Percentiles rank a stretch among this genome's conserved stretches.
These are phyloP conservation scores for Caranx melampygus DNA, from an alignment of 2,113 vertebrate genomes.

Conservation along the genomic window DNA sequence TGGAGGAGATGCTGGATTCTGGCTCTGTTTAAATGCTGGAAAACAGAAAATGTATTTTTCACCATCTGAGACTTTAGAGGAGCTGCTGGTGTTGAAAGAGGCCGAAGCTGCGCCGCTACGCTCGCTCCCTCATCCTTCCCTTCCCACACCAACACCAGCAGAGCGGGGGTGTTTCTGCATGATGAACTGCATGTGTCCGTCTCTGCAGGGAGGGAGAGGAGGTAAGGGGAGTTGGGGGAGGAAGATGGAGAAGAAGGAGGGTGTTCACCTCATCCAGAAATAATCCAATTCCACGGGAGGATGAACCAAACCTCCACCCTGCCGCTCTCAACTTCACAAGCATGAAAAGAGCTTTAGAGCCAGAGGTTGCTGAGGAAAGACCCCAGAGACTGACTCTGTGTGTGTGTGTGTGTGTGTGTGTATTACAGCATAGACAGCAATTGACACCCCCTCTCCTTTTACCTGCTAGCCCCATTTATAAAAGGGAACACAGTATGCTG, in stretches of 20 bases:
- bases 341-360: slow-evolving; percentile 75
- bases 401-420: slow-evolving; percentile 39
- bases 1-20: background rate
- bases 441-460: slow-evolving; percentile 7
- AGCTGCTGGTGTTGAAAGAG: slow-evolving; percentile 8
- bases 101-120: background rate
- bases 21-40: background rate
- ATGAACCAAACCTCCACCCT: slow-evolving; percentile 73
- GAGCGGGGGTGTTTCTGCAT: slow-evolving; percentile 49
- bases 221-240: background rate
- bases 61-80: slow-evolving; percentile 17
- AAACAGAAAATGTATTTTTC: slow-evolving; percentile 17
- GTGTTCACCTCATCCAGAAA: slow-evolving; percentile 71
- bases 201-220: slow-evolving; percentile 37
- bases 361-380: slow-evolving; percentile 57
- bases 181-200: slow-evolving; percentile 64
- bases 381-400: slow-evolving; percentile 38
- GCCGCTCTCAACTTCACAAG: slow-evolving; percentile 67
- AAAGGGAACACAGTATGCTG: slow-evolving; percentile 1
- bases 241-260: background rate
- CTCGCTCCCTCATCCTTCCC: slow-evolving; percentile 6
- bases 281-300: slow-evolving; percentile 77
- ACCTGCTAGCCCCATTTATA: slow-evolving; percentile 1
- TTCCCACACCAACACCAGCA: slow-evolving; percentile 24
- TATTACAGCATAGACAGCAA: too few species aligned